phyloP scores from a whole-genome alignment of 2,113 vertebrate species.

The Camelus dromedarius region DNA sequence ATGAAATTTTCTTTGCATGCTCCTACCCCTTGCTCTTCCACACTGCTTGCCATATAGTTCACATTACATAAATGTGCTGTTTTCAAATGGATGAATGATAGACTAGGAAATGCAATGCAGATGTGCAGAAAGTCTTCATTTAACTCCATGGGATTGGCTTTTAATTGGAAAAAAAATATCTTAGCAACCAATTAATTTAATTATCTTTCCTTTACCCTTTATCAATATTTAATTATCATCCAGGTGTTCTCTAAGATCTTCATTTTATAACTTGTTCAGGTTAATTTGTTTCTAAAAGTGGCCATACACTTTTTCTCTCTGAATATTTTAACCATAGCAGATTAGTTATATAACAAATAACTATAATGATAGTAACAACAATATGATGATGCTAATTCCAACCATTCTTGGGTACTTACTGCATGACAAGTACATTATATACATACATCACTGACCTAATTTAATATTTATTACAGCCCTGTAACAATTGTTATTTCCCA shows the following conservation, averaged over 20 bases:
- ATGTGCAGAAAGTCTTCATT: neutral
- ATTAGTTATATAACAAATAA: constrained; percentile 22
- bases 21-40: neutral
- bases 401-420: neutral
- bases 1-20: neutral
- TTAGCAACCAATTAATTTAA: constrained; percentile 40
- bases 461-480: neutral
- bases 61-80: neutral
- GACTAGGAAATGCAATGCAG: constrained; percentile 16
- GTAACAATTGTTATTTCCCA: neutral
- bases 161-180: neutral
- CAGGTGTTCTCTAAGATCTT: constrained; percentile 1
- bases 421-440: neutral
- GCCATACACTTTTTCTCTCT: neutral
- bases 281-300: constrained; percentile 42
- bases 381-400: neutral
- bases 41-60: neutral
- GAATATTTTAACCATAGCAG: neutral
- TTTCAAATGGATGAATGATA: neutral
- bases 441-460: neutral
- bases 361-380: neutral
- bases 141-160: neutral
- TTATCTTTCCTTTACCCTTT: neutral
- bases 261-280: constrained; percentile 4
- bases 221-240: constrained; percentile 26